These are phyloP conservation scores for Idris sp. DNA, from an alignment of 1,140 invertebrate genomes.

Conservation along the genomic window DNA sequence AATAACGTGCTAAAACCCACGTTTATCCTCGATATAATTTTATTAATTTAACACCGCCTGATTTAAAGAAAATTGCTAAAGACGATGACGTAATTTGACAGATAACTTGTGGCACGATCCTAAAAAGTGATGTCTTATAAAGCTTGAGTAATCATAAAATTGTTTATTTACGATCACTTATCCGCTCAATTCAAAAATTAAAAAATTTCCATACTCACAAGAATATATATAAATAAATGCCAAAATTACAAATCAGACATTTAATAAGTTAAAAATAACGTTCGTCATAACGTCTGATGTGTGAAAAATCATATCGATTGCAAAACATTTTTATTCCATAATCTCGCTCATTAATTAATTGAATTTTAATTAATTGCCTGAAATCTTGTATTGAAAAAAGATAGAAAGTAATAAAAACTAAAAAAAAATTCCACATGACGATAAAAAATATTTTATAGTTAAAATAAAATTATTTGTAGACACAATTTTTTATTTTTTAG, in stretches of 20 bases:
- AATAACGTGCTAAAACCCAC: neutral
- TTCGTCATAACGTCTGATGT: neutral
- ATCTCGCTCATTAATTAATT: neutral
- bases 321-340: too few relatives aligned
- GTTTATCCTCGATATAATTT: neutral
- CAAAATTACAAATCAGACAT: constrained; percentile 3
- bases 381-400: too few relatives aligned
- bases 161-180: neutral
- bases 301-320: neutral
- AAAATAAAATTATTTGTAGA: too few relatives aligned
- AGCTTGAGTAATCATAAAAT: constrained; percentile 1
- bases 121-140: constrained; percentile 1
- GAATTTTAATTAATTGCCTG: too few relatives aligned
- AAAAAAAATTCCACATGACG: too few relatives aligned
- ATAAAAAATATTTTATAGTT: too few relatives aligned
- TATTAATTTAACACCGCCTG: neutral
- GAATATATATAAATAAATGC: neutral
- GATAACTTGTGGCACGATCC: neutral
- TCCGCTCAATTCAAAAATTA: neutral
- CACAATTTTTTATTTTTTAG: too few relatives aligned
- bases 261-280: neutral
- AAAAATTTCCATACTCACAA: neutral
- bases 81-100: neutral
- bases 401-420: too few relatives aligned
- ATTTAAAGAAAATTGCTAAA: neutral